Percentiles rank a stretch among this genome's conserved stretches.
phyloP scores from a whole-genome alignment of 2,888 invertebrate genomes.

The Drosophila mettleri region DNA sequence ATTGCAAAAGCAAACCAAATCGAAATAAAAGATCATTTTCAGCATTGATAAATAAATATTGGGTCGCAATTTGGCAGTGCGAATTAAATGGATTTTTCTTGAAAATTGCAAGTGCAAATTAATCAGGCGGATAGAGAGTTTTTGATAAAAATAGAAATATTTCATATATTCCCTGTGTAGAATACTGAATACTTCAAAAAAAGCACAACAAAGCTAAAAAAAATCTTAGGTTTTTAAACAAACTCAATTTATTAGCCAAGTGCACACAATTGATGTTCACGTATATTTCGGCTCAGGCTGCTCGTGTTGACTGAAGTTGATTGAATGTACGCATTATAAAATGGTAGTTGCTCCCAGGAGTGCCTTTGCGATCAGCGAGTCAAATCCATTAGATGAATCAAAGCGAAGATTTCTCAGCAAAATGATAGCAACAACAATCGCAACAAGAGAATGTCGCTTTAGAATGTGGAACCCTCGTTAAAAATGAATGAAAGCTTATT shows the following conservation, averaged over 20 bases:
- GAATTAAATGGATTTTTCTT: background rate
- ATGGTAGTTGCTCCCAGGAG: slow-evolving; percentile 57
- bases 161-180: too few species aligned
- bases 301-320: slow-evolving; percentile 47
- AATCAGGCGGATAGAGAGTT: background rate
- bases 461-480: slow-evolving; percentile 78
- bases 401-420: slow-evolving; percentile 57
- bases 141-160: too few species aligned
- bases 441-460: slow-evolving; percentile 69
- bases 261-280: background rate
- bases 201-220: background rate
- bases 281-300: background rate
- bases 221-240: background rate
- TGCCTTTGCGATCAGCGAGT: slow-evolving; percentile 47
- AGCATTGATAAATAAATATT: background rate
- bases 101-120: background rate
- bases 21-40: background rate
- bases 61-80: background rate
- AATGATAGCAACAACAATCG: slow-evolving; percentile 36
- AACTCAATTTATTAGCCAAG: background rate
- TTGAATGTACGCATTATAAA: slow-evolving; percentile 51
- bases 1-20: slow-evolving; percentile 3
- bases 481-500: slow-evolving; percentile 81
- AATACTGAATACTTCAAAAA: too few species aligned
- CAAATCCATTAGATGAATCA: slow-evolving; percentile 77